Percentiles rank a stretch among this genome's conserved stretches.
These are phyloP conservation scores for Thinocorus orbignyianus DNA, from an alignment of 2,113 vertebrate species.

Conservation along the genomic window DNA sequence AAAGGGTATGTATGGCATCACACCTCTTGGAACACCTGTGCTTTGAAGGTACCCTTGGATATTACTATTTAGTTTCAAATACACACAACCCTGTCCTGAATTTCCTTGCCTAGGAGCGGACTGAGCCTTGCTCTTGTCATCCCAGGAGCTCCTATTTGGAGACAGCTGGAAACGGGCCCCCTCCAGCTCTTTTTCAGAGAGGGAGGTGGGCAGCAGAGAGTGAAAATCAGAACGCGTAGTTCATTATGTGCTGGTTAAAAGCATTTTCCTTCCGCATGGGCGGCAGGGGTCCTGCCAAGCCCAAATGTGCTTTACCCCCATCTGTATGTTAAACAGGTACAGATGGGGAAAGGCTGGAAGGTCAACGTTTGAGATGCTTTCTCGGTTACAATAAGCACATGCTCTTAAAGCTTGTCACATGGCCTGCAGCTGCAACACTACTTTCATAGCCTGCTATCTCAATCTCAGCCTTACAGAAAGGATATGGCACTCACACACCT, in stretches of 20 bases:
- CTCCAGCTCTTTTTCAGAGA: not conserved
- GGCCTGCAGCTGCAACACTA: not conserved
- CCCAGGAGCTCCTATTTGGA: not conserved
- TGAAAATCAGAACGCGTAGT: not conserved
- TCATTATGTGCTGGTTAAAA: not conserved
- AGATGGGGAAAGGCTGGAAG: conserved; percentile 41
- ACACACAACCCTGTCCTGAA: not conserved
- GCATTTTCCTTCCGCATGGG: not conserved
- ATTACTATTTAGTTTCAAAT: not conserved
- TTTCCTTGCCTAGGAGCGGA: not conserved
- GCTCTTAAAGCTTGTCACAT: not conserved
- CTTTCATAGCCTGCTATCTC: not conserved
- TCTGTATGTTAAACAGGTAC: conserved; percentile 25
- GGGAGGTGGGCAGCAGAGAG: not conserved
- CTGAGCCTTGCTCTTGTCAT: not conserved
- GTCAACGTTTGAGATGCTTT: not conserved
- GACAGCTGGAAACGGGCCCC: not conserved
- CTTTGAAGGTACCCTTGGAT: not conserved
- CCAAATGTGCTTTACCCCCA: not conserved
- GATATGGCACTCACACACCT: not conserved
- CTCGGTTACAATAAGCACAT: not conserved
- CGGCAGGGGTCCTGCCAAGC: not conserved
- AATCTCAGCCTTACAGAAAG: not conserved
- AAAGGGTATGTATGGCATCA: not conserved
- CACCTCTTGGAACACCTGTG: not conserved